Evolutionary conservation across 2,113 vertebrate genomes (phyloP), one percentile per base, ranked within the genome.

Genomic region (Lasiurus borealis): DNA sequence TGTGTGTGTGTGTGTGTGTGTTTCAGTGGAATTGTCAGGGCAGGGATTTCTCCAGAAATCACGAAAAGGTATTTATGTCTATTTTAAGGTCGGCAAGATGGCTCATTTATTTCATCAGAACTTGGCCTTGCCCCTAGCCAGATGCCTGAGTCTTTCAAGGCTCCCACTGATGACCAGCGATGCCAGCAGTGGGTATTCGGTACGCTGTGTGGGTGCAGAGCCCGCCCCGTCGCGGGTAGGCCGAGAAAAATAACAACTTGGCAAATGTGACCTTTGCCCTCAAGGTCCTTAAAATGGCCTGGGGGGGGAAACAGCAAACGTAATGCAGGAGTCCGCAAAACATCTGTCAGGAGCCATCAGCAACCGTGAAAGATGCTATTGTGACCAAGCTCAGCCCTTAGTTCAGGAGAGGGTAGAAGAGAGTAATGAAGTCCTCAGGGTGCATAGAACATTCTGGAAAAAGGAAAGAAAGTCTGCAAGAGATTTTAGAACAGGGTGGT

Each of bases 41-140:
- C 46, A 64, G 18, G 34, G 77, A 23, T 73, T 97, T 95, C 93
- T 46, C 69, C 64, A 82, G 94, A 95, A 95, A 91, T 94, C 88
- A 85, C 1, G 0, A 72, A 68, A 68, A 92, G 77, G 59, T 85
- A 77, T 88, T 96, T 76, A 68, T 89, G 71, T 96, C 90, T 92
- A 71, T 93, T 95, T 95, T 92, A 95, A 94, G 81, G 57, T 64
- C 8, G 0, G 52, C 29, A 84, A n/a, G 73, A 44, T 66, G 78
- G 78, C 62, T 90, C 68, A 3, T 75, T 95, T 92, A 73, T 71
- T 94, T 88, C 77, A 50, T 90, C 90, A 62, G 81, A 75, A 64
- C 62, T 62, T 75, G 68, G 88, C 46, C 23, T 85, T 90, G 66
- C 85, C 88, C 46, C 40, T 31, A 94, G 21, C 64, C 82, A 34